Conservation (phyloP, 1,140 invertebrate genomes). For the Pachypsylla venusta region DNA sequence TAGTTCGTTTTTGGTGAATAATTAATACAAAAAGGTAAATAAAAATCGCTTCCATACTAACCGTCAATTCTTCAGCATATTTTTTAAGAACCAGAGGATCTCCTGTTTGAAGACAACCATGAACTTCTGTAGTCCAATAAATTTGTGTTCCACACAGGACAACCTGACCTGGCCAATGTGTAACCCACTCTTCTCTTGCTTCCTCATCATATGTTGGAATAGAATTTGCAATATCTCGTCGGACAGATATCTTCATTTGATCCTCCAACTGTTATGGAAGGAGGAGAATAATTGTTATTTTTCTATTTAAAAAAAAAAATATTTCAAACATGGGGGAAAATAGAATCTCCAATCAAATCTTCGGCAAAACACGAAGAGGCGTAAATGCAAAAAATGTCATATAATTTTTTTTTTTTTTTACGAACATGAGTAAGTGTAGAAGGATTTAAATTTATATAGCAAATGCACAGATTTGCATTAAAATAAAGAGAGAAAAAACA, state of each 20-base stretch:
- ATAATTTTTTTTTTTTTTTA: too few species aligned
- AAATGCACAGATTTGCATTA: too few species aligned
- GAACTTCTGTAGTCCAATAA: conserved; percentile 72
- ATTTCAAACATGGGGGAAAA: conserved; percentile 12
- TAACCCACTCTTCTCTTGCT: conserved; percentile 55
- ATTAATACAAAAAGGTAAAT: too few species aligned
- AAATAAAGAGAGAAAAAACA: too few species aligned
- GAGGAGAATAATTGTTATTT: conserved; percentile 10
- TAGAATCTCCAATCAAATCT: too few species aligned
- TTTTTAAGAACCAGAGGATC: conserved; percentile 36
- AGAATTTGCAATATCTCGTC: conserved; percentile 53
- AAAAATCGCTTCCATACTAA: conserved; percentile 9
- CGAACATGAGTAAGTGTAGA: too few species aligned
- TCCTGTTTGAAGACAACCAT: conserved; percentile 45
- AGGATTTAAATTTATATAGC: too few species aligned
- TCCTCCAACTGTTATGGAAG: conserved; percentile 47
- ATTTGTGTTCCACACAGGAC: conserved; percentile 71
- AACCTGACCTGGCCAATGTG: conserved; percentile 73
- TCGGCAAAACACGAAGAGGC: too few species aligned
- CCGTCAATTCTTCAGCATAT: conserved; percentile 36
- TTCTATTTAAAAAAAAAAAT: background rate
- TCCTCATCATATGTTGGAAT: conserved; percentile 50
- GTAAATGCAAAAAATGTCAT: too few species aligned
- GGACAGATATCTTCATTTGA: conserved; percentile 62
- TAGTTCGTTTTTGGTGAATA: too few species aligned